Evolutionary conservation across 1,140 invertebrate species (phyloP).

Genomic region (Anastatus disparis): DNA sequence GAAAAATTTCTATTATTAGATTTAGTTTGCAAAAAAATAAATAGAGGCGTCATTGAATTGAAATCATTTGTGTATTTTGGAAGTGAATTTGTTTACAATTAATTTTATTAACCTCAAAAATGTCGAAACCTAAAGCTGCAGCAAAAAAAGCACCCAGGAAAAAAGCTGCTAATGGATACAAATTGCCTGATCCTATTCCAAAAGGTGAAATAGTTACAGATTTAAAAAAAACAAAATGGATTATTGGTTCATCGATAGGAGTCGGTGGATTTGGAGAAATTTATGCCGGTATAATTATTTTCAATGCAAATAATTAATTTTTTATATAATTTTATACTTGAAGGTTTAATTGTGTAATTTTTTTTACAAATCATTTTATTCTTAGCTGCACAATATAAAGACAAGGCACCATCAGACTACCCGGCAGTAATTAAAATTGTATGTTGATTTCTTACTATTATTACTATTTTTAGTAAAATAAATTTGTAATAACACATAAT

Average conservation of each 20-base stretch:
- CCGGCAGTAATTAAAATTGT: constrained; percentile 84
- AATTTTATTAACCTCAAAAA: constrained; percentile 24
- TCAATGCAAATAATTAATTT: constrained; percentile 25
- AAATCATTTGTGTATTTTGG: neutral
- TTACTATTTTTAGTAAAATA: constrained; percentile 17
- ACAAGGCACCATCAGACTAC: constrained; percentile 67
- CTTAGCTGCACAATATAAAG: constrained; percentile 67
- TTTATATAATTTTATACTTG: neutral
- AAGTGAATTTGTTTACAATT: constrained; percentile 16
- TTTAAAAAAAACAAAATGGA: constrained; percentile 81
- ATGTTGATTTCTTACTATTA: constrained; percentile 56
- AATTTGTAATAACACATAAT: constrained; percentile 29
- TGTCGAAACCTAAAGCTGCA: constrained; percentile 18
- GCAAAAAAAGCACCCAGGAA: constrained; percentile 65
- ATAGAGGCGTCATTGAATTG: too few species aligned
- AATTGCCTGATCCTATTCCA: constrained; percentile 80
- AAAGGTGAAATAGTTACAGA: constrained; percentile 82
- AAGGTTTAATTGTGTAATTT: neutral
- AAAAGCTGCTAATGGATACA: constrained; percentile 75
- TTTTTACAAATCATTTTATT: constrained; percentile 15
- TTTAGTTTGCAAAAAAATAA: too few species aligned
- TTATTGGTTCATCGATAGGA: constrained; percentile 86
- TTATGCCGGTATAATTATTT: constrained; percentile 74
- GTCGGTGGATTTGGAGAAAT: constrained; percentile 95
- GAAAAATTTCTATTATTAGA: neutral